Evolutionary conservation across 2,888 invertebrate species (phyloP).

Genomic region (Chouioia cunea): DNA sequence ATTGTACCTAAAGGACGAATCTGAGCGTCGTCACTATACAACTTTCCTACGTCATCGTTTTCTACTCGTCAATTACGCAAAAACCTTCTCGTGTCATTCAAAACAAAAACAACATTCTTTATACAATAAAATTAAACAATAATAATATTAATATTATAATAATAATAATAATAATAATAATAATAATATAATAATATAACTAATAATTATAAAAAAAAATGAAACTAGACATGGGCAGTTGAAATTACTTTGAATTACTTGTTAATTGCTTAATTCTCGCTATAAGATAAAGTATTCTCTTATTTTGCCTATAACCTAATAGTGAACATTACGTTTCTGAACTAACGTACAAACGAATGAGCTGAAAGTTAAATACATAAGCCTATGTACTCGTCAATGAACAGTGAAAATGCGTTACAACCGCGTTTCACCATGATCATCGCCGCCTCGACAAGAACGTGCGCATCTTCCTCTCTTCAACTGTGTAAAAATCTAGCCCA

Average conservation of each 20-base stretch:
- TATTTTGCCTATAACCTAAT: conserved; percentile 2
- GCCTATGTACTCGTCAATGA: too few relatives aligned
- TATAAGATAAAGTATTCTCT: background rate
- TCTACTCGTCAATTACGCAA: conserved; percentile 33
- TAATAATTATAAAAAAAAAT: conserved; percentile 16
- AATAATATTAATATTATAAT: conserved; percentile 27
- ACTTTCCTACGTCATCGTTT: conserved; percentile 40
- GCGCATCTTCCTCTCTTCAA: too few relatives aligned
- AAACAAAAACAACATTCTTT: conserved; percentile 47
- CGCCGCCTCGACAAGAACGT: too few relatives aligned
- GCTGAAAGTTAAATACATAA: too few relatives aligned
- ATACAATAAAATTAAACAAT: conserved; percentile 45
- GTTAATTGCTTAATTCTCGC: conserved; percentile 20
- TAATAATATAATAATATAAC: conserved; percentile 17
- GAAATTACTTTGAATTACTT: conserved; percentile 31
- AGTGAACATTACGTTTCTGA: background rate
- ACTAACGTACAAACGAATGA: too few relatives aligned
- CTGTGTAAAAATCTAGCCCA: background rate
- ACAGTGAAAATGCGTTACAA: too few relatives aligned
- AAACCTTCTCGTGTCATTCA: conserved; percentile 32
- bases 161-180: conserved; percentile 7
- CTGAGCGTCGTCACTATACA: conserved; percentile 44
- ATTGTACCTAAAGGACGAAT: conserved; percentile 43
- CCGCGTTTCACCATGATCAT: too few relatives aligned
- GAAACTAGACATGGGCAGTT: conserved; percentile 24